Evolutionary conservation across 2,888 invertebrate genomes (phyloP).

Genomic region (Oconnorella tubifera): DNA sequence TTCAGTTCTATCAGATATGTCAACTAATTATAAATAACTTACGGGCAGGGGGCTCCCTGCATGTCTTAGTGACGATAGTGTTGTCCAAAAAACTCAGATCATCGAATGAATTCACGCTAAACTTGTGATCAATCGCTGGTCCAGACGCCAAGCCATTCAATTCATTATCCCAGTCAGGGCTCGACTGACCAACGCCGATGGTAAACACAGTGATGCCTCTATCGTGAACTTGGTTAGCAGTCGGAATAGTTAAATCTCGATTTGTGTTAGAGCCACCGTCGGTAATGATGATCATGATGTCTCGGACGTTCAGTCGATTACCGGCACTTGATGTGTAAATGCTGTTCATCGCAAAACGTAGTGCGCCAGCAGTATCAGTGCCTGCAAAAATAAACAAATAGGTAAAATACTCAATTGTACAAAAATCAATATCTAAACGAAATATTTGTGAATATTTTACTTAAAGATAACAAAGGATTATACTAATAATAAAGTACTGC

Average conservation of each 20-base stretch:
- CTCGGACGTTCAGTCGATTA: constrained; percentile 27
- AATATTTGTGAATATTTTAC: no score
- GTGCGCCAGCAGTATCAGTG: constrained; percentile 22
- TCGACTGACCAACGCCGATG: constrained; percentile 40
- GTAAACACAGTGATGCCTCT: constrained; percentile 40
- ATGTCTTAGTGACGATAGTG: constrained; percentile 31
- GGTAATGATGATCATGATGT: constrained; percentile 34
- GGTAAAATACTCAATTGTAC: neutral
- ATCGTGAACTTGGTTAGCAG: constrained; percentile 40
- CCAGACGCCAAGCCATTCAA: constrained; percentile 40
- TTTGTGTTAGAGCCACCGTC: constrained; percentile 29
- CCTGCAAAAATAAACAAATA: constrained; percentile 1
- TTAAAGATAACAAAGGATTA: no score
- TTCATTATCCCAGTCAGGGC: constrained; percentile 31
- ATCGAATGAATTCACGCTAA: constrained; percentile 43
- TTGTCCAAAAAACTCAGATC: constrained; percentile 38
- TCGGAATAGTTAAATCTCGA: constrained; percentile 22
- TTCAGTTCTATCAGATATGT: no score
- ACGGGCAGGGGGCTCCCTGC: constrained; percentile 32
- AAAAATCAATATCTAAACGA: no score
- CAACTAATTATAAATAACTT: no score
- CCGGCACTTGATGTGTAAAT: constrained; percentile 19
- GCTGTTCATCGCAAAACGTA: constrained; percentile 3
- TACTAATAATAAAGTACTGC: no score
- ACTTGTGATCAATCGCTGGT: constrained; percentile 45